Evolutionary conservation across 2,797 vertebrate genomes (phyloP).

Genomic region (Xyrichtys novacula): DNA sequence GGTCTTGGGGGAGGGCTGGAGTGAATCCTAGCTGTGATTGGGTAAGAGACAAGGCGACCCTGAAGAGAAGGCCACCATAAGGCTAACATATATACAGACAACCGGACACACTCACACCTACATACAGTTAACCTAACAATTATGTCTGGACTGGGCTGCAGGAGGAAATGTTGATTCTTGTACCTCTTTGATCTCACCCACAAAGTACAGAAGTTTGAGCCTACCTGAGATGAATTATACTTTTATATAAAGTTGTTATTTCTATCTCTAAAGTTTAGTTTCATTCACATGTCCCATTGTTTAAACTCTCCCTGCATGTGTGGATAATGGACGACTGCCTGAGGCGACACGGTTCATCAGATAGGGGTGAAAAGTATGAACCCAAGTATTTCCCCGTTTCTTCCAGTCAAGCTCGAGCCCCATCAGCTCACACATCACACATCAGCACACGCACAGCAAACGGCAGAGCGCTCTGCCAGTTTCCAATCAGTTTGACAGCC

Average conservation of each 20-base stretch:
- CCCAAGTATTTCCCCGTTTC: constrained; percentile 52
- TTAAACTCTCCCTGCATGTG: constrained; percentile 19
- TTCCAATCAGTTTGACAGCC: constrained; percentile 59
- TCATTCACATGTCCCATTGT: constrained; percentile 24
- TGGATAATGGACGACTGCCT: background rate
- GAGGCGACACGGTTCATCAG: constrained; percentile 30
- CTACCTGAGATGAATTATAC: too few species aligned
- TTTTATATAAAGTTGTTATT: constrained; percentile 26
- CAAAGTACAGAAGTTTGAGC: too few species aligned
- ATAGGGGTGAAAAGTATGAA: constrained; percentile 49
- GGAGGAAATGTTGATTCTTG: too few species aligned
- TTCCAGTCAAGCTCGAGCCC: constrained; percentile 38
- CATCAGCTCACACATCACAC: constrained; percentile 43
- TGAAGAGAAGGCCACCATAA: too few species aligned
- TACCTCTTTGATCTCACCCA: too few species aligned
- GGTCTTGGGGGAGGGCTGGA: too few species aligned
- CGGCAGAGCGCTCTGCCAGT: constrained; percentile 37
- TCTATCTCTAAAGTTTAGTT: constrained; percentile 16
- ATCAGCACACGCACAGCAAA: constrained; percentile 39
- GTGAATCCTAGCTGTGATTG: too few species aligned
- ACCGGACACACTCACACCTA: too few species aligned
- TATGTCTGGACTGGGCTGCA: too few species aligned
- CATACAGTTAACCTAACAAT: too few species aligned
- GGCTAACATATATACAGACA: too few species aligned
- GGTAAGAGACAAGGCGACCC: too few species aligned